phyloP scores from a whole-genome alignment of 1,140 invertebrate species.

The Aphaenogaster rudis region DNA sequence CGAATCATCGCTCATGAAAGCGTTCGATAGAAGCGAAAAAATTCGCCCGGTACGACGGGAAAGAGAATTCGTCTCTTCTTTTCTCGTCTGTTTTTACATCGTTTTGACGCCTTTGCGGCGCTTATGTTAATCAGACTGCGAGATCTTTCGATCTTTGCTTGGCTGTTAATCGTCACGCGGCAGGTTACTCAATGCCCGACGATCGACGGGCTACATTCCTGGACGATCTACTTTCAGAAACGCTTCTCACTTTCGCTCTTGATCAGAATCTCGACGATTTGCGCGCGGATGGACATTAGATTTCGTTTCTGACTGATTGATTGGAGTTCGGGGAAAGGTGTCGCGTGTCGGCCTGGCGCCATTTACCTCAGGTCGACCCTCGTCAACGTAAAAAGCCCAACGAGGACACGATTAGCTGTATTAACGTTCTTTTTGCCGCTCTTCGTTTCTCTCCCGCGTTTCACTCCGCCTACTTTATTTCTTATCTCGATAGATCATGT shows the following conservation, averaged over 20 bases:
- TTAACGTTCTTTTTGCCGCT: neutral
- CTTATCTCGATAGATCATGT: neutral
- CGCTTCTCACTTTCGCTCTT: slow-evolving; percentile 40
- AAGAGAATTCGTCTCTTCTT: neutral
- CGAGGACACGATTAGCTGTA: neutral
- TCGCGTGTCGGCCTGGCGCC: slow-evolving; percentile 3
- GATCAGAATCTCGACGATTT: neutral
- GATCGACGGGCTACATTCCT: slow-evolving; percentile 14
- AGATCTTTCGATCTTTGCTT: slow-evolving; percentile 12
- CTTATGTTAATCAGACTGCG: slow-evolving; percentile 17
- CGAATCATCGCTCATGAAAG: slow-evolving; percentile 50
- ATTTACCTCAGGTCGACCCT: neutral
- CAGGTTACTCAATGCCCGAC: slow-evolving; percentile 18
- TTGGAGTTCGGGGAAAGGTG: neutral
- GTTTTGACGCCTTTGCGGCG: neutral
- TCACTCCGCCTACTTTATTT: slow-evolving; percentile 16
- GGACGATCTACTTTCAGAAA: slow-evolving; percentile 46
- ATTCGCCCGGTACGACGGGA: neutral
- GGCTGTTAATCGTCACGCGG: slow-evolving; percentile 2
- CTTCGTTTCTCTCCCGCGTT: slow-evolving; percentile 7
- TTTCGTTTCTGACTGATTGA: slow-evolving; percentile 11
- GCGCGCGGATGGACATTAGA: neutral
- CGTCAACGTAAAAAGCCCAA: slow-evolving; percentile 13
- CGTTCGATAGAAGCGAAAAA: slow-evolving; percentile 40
- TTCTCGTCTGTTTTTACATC: neutral